A percentile compares a stretch with the other conserved stretches of the same genome.
Conservation (phyloP, 2,797 vertebrate species). For the Hydrocynus forskahlii region DNA sequence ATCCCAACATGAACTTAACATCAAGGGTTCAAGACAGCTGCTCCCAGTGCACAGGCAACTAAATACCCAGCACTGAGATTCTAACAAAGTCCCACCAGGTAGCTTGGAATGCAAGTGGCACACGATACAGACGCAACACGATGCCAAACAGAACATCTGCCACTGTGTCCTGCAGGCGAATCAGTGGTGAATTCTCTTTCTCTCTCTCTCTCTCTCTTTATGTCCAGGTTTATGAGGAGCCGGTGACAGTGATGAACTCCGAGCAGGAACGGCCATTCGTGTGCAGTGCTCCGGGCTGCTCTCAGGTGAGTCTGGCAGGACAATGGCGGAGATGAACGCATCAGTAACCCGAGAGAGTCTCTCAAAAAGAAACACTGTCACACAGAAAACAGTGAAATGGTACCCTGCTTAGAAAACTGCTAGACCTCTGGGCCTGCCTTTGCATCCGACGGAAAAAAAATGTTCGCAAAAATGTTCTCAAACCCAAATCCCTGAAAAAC, state of each 20-base stretch:
- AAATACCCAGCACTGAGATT: conserved; percentile 43
- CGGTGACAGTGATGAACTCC: conserved; percentile 98
- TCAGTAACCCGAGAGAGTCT: conserved; percentile 50
- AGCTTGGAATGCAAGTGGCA: conserved; percentile 21
- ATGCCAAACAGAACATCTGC: conserved; percentile 24
- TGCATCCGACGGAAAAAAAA: no score
- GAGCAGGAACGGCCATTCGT: conserved; percentile 98
- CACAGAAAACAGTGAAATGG: conserved; percentile 61
- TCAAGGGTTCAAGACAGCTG: conserved; percentile 18
- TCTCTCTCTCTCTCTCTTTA: conserved; percentile 58
- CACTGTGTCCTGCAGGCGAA: conserved; percentile 37
- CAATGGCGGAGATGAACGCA: conserved; percentile 57
- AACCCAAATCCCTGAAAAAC: no score
- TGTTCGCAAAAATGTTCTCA: not conserved
- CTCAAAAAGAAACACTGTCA: conserved; percentile 60
- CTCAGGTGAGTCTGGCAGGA: conserved; percentile 90
- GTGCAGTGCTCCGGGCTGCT: conserved; percentile 98
- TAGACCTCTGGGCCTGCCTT: conserved; percentile 15
- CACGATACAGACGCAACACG: conserved; percentile 27
- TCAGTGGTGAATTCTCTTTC: conserved; percentile 42
- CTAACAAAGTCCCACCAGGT: conserved; percentile 26
- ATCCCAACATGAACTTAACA: conserved; percentile 36
- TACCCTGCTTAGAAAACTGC: conserved; percentile 64
- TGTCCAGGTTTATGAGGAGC: conserved; percentile 95
- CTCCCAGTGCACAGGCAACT: conserved; percentile 33